Evolutionary conservation across 2,888 invertebrate genomes (phyloP), one percentile per base, ranked within the genome.

Genomic region (Tetragonula carbonaria): DNA sequence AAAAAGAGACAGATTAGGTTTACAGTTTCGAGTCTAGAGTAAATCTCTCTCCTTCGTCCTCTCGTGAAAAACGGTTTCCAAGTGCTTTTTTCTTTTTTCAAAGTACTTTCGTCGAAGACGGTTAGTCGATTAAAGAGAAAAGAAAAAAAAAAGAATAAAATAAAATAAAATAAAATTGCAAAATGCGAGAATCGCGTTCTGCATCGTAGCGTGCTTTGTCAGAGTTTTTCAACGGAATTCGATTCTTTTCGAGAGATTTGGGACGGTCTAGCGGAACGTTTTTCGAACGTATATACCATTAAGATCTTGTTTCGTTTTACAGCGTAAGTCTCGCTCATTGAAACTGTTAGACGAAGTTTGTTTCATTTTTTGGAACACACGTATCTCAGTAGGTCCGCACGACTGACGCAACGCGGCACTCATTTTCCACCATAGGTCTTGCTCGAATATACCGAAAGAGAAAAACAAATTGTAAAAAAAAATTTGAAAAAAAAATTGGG

Each of bases 351-450:
- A 81, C 59, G 55, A 82, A 74, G 62, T 83, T 79, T 85, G 68
- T 84, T 87, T 87, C 73, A 74, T 11, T 81, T 87, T 79, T 80
- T 74, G 70, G 70, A 83, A 89, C 90, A 91, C 89, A 33, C 85
- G 74, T 91, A 87, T 81, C 88, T 91, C 90, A 84, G 86, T 93
- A 94, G 93, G 93, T 92, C 93, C 94, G 94, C 94, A 94, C 93
- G 94, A 94, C 94, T 94, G 94, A 94, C 91, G 92, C 92, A 92
- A 93, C 86, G 94, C 94, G 94, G 94, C 93, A 92, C 91, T 91
- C 89, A 91, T 92, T 88, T 92, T 93, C 87, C 89, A 91, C 86
- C 89, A 89, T 87, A 88, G 86, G 88, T 89, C 84, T 87, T 89
- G 85, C 88, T 90, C 87, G 79, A 81, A 83, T 80, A 84, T 88